These are phyloP conservation scores for Idaea biselata DNA, from an alignment of 2,888 invertebrate genomes.

Conservation along the genomic window DNA sequence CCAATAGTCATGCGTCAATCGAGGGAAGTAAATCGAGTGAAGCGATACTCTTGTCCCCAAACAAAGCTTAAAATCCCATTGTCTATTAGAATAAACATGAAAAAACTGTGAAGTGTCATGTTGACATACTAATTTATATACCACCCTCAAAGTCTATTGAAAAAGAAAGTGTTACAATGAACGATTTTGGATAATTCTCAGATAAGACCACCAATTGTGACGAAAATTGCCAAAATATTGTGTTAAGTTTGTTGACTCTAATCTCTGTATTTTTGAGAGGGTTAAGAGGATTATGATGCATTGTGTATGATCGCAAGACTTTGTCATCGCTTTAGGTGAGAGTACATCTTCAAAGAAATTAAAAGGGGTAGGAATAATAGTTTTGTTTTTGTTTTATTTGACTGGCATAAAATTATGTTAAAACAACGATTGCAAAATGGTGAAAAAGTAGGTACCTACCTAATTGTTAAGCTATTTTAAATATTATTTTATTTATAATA, in stretches of 20 bases:
- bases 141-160: constrained; percentile 48
- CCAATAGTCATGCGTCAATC: neutral
- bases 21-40: constrained; percentile 7
- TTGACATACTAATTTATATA: constrained; percentile 66
- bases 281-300: constrained; percentile 49
- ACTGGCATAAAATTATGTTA: neutral
- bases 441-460: too few relatives aligned
- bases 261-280: constrained; percentile 48
- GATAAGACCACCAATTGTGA: constrained; percentile 72
- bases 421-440: neutral
- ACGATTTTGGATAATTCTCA: constrained; percentile 35
- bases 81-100: constrained; percentile 21
- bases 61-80: constrained; percentile 8
- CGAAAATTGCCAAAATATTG: constrained; percentile 76
- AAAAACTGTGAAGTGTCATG: constrained; percentile 49
- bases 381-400: neutral
- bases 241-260: constrained; percentile 51
- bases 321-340: constrained; percentile 36
- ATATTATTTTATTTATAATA: too few relatives aligned
- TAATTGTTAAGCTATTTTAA: neutral
- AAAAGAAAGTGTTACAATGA: constrained; percentile 54
- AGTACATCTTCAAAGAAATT: constrained; percentile 27
- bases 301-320: constrained; percentile 35
- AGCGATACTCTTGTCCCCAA: constrained; percentile 13
- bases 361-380: constrained; percentile 5